Evolutionary conservation across 23 tunicate species (phyloP).

Genomic region (Ascidia mentula): DNA sequence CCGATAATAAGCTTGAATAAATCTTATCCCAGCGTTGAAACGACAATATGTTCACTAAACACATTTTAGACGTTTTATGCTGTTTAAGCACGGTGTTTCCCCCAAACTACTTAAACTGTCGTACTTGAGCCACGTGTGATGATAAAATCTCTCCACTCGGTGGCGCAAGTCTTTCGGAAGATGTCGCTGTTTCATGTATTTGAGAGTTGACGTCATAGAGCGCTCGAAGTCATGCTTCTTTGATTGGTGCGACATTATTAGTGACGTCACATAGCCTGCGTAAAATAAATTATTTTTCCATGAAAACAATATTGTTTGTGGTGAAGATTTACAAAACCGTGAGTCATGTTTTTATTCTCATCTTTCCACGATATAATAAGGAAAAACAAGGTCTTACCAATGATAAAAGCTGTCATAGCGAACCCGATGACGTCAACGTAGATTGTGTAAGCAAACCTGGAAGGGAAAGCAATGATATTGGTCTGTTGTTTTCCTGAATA

Average conservation of each 20-base stretch:
- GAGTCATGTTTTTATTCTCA: no score
- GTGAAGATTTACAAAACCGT: no score
- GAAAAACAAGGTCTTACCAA: conserved; percentile 49
- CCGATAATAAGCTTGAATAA: no score
- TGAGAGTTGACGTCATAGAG: conserved; percentile 42
- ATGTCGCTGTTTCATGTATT: conserved; percentile 41
- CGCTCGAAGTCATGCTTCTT: conserved; percentile 52
- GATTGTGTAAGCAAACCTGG: conserved; percentile 67
- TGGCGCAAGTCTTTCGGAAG: conserved; percentile 67
- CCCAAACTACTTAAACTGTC: neutral
- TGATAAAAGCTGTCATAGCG: conserved; percentile 34
- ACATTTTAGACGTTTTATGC: no score
- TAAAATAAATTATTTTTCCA: neutral
- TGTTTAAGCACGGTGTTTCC: no score
- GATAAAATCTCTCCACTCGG: conserved; percentile 62
- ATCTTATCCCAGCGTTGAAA: no score
- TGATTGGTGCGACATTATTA: conserved; percentile 30
- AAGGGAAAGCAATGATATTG: neutral
- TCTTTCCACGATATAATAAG: no score
- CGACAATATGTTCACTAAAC: no score
- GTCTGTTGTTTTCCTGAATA: neutral
- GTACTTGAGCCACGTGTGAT: conserved; percentile 61
- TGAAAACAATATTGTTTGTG: no score
- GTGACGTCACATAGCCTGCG: conserved; percentile 50
- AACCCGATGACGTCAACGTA: conserved; percentile 49